A percentile compares a stretch with the other conserved stretches of the same genome.
phyloP scores from a whole-genome alignment of 2,797 vertebrate genomes.

The Etheostoma nigrum region DNA sequence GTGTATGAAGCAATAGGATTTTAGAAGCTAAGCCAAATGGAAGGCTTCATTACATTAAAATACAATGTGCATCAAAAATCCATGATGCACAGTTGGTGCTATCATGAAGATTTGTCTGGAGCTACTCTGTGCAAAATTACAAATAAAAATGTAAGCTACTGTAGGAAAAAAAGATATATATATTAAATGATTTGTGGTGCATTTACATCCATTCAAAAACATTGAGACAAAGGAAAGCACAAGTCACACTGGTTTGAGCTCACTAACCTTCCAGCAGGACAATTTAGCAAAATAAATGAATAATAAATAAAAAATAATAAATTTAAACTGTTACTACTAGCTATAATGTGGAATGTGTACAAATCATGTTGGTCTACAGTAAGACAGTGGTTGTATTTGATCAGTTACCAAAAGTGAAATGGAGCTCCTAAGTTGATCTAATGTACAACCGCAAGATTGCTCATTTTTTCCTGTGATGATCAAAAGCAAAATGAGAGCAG shows the following conservation, averaged over 20 bases:
- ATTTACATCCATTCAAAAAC: slow-evolving; percentile 1
- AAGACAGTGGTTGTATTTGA: background rate
- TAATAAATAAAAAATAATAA: too few relatives aligned
- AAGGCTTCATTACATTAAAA: background rate
- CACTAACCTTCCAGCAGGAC: background rate
- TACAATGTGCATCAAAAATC: background rate
- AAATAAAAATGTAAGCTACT: background rate
- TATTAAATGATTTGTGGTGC: background rate
- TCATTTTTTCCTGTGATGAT: background rate
- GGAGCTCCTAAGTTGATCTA: background rate
- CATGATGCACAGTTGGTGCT: background rate
- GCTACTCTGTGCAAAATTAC: background rate
- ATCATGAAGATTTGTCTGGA: background rate
- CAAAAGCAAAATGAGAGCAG: background rate
- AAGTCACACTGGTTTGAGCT: background rate
- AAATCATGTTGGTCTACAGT: background rate
- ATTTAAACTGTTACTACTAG: background rate
- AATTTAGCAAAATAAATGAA: background rate
- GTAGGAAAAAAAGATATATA: background rate
- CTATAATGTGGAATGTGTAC: background rate
- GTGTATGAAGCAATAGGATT: background rate
- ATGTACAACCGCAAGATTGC: background rate
- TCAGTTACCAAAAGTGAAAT: background rate
- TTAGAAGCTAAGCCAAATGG: slow-evolving; percentile 3
- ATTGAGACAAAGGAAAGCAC: background rate